These are phyloP conservation scores for Bergia sp. DNA, from an alignment of 92 coral and sea anemone genomes.

Conservation along the genomic window DNA sequence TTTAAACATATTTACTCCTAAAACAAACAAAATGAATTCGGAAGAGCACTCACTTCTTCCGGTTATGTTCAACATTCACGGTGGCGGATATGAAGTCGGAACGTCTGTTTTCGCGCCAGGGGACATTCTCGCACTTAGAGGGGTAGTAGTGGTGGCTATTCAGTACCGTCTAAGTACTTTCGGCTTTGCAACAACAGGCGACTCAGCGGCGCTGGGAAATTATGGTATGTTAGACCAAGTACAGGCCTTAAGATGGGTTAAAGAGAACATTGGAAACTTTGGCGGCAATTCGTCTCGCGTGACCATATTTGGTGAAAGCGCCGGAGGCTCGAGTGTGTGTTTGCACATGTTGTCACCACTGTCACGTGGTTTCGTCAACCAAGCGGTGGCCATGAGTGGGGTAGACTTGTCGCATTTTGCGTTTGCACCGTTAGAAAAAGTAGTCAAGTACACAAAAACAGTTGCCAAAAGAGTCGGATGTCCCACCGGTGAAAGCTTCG, in stretches of 20 bases:
- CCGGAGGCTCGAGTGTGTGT: conserved; percentile 44
- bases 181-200: conserved; percentile 43
- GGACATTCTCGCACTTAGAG: conserved; percentile 33
- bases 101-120: conserved; percentile 32
- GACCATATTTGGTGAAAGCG: conserved; percentile 47
- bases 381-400: conserved; percentile 43
- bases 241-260: conserved; percentile 37
- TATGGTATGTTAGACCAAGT: conserved; percentile 45
- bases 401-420: conserved; percentile 35
- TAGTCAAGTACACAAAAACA: conserved; percentile 19
- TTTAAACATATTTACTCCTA: conserved; percentile 37
- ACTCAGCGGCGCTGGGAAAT: conserved; percentile 26
- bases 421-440: conserved; percentile 18
- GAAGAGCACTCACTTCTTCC: conserved; percentile 6
- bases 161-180: conserved; percentile 35
- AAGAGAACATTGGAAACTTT: conserved; percentile 39
- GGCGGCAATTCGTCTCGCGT: conserved; percentile 43
- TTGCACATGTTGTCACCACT: conserved; percentile 40
- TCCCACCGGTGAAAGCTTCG: conserved; percentile 3
- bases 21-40: not conserved
- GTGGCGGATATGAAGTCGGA: conserved; percentile 39
- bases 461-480: conserved; percentile 53
- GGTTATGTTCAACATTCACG: conserved; percentile 35
- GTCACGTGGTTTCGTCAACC: conserved; percentile 43
- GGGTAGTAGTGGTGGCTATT: conserved; percentile 40